phyloP scores from a whole-genome alignment of 53 echinoderm and acorn worm species.

The Arbacia lixula region DNA sequence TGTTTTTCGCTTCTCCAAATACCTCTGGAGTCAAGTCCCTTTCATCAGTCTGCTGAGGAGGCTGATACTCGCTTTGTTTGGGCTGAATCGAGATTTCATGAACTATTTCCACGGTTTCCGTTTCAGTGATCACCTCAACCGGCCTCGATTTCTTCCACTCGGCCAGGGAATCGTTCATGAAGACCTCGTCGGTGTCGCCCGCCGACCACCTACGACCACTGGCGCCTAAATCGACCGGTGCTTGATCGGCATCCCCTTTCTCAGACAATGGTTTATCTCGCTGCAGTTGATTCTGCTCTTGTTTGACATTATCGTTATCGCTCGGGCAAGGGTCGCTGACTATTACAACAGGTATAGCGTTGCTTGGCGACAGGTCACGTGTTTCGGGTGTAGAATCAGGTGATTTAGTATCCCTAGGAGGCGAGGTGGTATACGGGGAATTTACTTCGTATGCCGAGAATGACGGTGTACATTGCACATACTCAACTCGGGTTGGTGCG shows the following conservation, averaged over 20 bases:
- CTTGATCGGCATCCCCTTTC: neutral
- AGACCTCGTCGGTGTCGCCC: constrained; percentile 37
- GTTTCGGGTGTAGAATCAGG: neutral
- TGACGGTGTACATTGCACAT: too few species aligned
- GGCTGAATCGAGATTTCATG: constrained; percentile 22
- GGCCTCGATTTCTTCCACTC: constrained; percentile 30
- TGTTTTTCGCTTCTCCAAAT: constrained; percentile 47
- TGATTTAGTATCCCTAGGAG: constrained; percentile 1
- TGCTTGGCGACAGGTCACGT: constrained; percentile 37
- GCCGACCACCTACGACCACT: constrained; percentile 42
- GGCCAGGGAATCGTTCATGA: constrained; percentile 9
- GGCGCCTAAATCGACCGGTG: neutral
- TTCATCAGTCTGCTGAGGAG: constrained; percentile 20
- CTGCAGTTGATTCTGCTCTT: constrained; percentile 13
- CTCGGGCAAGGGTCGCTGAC: constrained; percentile 32
- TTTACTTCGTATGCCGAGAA: neutral
- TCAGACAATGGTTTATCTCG: constrained; percentile 24
- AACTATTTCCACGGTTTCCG: constrained; percentile 21
- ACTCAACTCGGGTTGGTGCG: neutral
- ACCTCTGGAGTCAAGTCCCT: constrained; percentile 21
- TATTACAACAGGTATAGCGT: constrained; percentile 16
- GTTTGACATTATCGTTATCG: constrained; percentile 22
- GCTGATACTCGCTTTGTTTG: constrained; percentile 40
- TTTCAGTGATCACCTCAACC: constrained; percentile 7
- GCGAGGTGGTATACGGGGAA: neutral